Evolutionary conservation across 2,888 invertebrate genomes (phyloP).

Genomic region (Drosophila koepferae): DNA sequence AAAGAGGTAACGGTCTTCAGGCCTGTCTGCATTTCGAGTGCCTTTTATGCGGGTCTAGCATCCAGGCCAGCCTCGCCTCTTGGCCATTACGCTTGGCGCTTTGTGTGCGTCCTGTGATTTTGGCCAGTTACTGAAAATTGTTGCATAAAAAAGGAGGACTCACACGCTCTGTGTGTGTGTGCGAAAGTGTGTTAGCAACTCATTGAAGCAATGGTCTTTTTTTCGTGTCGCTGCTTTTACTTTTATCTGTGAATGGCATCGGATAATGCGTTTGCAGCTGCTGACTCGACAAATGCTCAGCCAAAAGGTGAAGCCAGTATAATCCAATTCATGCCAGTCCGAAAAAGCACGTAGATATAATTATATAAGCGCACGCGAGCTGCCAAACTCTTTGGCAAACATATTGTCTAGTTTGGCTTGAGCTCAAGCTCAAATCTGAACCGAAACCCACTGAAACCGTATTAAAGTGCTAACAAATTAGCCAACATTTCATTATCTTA

Average conservation of each 20-base stretch:
- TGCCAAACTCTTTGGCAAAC: constrained; percentile 17
- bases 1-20: constrained; percentile 63
- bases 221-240: constrained; percentile 73
- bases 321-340: constrained; percentile 24
- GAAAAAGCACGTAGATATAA: constrained; percentile 47
- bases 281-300: constrained; percentile 68
- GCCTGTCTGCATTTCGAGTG: constrained; percentile 65
- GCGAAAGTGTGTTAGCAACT: constrained; percentile 37
- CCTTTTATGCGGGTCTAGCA: constrained; percentile 67
- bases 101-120: constrained; percentile 63
- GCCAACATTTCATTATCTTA: constrained; percentile 13
- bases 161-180: constrained; percentile 40
- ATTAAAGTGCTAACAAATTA: constrained; percentile 45
- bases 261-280: constrained; percentile 71
- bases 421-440: constrained; percentile 2
- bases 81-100: constrained; percentile 62
- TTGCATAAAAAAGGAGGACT: constrained; percentile 71
- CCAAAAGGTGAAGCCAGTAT: constrained; percentile 44
- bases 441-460: constrained; percentile 5
- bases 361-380: constrained; percentile 31
- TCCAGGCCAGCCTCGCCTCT: constrained; percentile 29
- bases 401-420: constrained; percentile 3
- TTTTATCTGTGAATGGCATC: constrained; percentile 77
- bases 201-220: constrained; percentile 46
- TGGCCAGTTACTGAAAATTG: constrained; percentile 61